Conservation (phyloP, 2,888 invertebrate species). For the Pachliopta kotzebuea region DNA sequence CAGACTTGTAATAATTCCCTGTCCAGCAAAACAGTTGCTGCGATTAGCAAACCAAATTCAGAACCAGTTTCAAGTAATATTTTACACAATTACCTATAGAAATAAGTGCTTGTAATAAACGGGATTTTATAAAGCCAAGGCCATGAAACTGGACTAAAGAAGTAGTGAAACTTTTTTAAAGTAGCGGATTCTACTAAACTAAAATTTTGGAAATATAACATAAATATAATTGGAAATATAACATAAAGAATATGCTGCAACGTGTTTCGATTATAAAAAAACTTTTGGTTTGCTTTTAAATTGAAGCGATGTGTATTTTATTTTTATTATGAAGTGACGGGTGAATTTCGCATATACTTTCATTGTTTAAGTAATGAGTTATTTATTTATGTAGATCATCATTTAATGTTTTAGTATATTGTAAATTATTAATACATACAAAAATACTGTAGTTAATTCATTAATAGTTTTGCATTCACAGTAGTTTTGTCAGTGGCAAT, state of each 20-base stretch:
- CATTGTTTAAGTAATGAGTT: too few species aligned
- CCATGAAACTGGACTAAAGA: conserved; percentile 12
- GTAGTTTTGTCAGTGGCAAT: background rate
- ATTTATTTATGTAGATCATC: too few species aligned
- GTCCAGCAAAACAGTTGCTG: background rate
- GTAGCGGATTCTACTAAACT: conserved; percentile 12
- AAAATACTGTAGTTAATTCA: background rate
- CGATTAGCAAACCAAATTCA: conserved; percentile 28
- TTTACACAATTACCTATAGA: conserved; percentile 14
- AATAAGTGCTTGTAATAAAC: conserved; percentile 25
- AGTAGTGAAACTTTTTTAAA: conserved; percentile 28
- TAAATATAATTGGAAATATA: too few species aligned
- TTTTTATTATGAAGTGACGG: too few species aligned
- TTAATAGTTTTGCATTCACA: background rate
- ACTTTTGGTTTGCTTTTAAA: too few species aligned
- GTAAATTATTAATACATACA: background rate
- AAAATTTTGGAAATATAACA: conserved; percentile 18
- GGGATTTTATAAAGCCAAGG: conserved; percentile 25
- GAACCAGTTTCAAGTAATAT: conserved; percentile 21
- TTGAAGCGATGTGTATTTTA: background rate
- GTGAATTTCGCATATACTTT: too few species aligned
- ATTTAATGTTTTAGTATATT: background rate
- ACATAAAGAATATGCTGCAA: conserved; percentile 16
- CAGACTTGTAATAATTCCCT: conserved; percentile 19
- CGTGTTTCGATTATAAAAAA: background rate